Evolutionary conservation across 1,140 invertebrate species (phyloP).

Genomic region (Aplysia californica): DNA sequence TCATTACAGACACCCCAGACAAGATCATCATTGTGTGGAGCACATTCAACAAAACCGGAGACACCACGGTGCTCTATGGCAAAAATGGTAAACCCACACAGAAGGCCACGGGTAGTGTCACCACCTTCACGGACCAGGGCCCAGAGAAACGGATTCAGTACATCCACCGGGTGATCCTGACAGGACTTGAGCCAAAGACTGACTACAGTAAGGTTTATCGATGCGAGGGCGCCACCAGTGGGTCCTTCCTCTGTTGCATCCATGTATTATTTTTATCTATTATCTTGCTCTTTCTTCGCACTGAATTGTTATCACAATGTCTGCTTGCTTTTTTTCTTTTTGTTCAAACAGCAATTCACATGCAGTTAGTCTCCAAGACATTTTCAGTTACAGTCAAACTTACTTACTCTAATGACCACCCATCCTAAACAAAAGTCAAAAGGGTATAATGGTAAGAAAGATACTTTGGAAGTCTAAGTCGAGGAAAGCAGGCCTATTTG

Average conservation of each 20-base stretch:
- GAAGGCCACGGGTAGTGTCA: constrained; percentile 72
- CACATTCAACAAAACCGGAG: constrained; percentile 77
- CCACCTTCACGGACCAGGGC: constrained; percentile 85
- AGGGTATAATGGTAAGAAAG: too few species aligned
- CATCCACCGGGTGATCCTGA: constrained; percentile 82
- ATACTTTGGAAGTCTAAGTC: too few species aligned
- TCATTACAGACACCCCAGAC: constrained; percentile 71
- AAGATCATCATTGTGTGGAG: constrained; percentile 93
- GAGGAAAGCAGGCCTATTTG: too few species aligned
- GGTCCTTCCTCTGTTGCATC: not conserved
- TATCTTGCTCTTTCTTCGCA: not conserved
- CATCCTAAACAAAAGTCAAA: too few species aligned
- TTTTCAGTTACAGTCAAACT: too few species aligned
- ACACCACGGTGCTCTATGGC: constrained; percentile 85
- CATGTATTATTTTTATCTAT: not conserved
- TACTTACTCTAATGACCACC: too few species aligned
- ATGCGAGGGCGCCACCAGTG: not conserved
- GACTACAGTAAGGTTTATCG: constrained; percentile 73
- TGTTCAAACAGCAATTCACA: not conserved
- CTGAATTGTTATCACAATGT: not conserved
- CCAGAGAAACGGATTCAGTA: constrained; percentile 77
- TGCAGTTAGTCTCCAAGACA: too few species aligned
- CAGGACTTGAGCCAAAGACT: constrained; percentile 72
- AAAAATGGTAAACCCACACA: constrained; percentile 23
- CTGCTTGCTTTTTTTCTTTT: not conserved